phyloP scores from a whole-genome alignment of 2,113 vertebrate species.

The Ciconia stormi region DNA sequence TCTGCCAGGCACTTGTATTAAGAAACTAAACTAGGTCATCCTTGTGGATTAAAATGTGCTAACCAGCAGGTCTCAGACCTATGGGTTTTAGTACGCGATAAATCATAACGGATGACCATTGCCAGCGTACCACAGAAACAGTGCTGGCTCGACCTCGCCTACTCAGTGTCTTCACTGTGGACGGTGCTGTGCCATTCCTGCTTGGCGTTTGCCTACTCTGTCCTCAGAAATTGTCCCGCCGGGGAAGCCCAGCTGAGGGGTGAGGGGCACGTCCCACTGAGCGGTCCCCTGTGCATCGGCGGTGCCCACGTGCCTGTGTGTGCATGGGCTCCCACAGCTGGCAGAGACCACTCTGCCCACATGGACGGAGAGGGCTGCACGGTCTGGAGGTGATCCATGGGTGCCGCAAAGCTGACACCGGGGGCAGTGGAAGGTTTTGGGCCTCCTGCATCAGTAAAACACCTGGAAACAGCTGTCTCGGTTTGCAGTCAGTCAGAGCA shows the following conservation, averaged over 20 bases:
- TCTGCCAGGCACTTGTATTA: not conserved
- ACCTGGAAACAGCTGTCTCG: not conserved
- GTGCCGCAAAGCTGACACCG: not conserved
- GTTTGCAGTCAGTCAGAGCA: not conserved
- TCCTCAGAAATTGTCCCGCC: not conserved
- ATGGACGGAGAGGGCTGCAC: fast-evolving
- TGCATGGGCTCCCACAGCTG: not conserved
- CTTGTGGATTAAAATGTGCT: fast-evolving
- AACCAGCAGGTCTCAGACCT: not conserved
- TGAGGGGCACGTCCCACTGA: not conserved
- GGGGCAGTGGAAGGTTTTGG: not conserved
- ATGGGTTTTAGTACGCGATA: fast-evolving
- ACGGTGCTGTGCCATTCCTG: not conserved
- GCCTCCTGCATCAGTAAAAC: not conserved
- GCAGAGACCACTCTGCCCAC: not conserved
- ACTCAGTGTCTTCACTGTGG: fast-evolving
- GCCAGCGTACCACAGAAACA: not conserved
- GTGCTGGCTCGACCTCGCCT: not conserved
- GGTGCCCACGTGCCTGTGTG: fast-evolving
- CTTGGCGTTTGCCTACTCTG: not conserved
- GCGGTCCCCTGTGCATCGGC: fast-evolving
- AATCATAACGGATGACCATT: not conserved
- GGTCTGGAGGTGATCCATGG: not conserved
- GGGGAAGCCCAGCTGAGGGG: fast-evolving
- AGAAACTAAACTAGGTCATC: not conserved